phyloP scores from a whole-genome alignment of 2,113 vertebrate genomes.

The Cyprinodon tularosa region DNA sequence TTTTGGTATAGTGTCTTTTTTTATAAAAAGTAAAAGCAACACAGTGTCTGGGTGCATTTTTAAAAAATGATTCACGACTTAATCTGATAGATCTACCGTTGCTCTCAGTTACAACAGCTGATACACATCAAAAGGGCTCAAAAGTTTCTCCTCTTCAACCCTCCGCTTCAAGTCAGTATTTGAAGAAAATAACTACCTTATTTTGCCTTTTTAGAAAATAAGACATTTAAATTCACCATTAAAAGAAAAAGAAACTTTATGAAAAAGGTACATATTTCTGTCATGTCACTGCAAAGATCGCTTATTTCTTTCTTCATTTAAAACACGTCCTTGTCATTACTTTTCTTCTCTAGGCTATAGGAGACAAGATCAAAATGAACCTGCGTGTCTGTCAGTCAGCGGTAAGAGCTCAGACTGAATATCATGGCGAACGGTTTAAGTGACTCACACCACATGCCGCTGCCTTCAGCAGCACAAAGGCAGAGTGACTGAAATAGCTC shows the following conservation, averaged over 20 bases:
- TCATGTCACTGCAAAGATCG: constrained; percentile 8
- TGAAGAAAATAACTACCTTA: no score
- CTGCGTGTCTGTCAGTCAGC: constrained; percentile 30
- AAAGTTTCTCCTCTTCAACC: no score
- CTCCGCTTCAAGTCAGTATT: no score
- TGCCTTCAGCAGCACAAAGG: constrained; percentile 40
- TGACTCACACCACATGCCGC: constrained; percentile 37
- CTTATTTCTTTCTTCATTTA: constrained; percentile 20
- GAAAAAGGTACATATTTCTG: constrained; percentile 21
- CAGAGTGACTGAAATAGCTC: constrained; percentile 27
- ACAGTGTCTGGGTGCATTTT: no score
- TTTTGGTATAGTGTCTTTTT: no score
- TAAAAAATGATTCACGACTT: no score
- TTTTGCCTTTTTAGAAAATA: neutral
- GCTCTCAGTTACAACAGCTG: no score
- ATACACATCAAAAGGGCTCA: no score
- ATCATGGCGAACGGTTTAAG: constrained; percentile 8
- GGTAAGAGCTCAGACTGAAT: constrained; percentile 27
- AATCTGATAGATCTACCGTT: no score
- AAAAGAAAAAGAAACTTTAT: neutral
- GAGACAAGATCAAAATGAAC: constrained; percentile 40
- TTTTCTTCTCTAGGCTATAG: constrained; percentile 13
- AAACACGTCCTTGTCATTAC: constrained; percentile 15
- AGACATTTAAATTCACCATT: constrained; percentile 4
- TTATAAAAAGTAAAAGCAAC: no score